Evolutionary conservation across 2,888 invertebrate species (phyloP).

Genomic region (Acutogordius australiensis): DNA sequence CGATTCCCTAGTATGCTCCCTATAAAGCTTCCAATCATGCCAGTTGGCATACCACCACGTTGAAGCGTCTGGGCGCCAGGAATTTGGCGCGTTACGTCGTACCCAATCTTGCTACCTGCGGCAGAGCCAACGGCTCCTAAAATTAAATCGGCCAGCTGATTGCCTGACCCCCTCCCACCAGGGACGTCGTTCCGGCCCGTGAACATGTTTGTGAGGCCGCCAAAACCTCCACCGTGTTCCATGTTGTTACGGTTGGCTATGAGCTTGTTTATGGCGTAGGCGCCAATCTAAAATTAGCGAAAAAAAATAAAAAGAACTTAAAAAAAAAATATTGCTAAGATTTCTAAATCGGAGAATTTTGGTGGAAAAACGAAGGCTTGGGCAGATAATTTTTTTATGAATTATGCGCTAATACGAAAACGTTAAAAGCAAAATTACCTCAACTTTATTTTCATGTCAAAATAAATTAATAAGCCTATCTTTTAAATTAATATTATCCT

Average conservation of each 20-base stretch:
- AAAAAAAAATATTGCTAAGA: no score
- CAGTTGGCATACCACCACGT: neutral
- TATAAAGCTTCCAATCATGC: neutral
- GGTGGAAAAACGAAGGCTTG: no score
- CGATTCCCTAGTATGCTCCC: neutral
- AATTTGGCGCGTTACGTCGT: neutral
- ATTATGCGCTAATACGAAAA: no score
- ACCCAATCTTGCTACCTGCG: neutral
- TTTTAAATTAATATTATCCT: no score
- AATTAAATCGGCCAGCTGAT: neutral
- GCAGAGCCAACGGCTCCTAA: slow-evolving; percentile 2
- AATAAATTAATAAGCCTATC: no score
- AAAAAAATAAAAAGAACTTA: no score
- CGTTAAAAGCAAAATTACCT: no score
- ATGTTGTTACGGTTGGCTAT: neutral
- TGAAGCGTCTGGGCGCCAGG: neutral
- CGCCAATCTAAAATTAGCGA: slow-evolving; percentile 3
- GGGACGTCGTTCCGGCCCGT: neutral
- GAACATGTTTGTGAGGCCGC: neutral
- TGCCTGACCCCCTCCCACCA: neutral
- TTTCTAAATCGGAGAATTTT: no score
- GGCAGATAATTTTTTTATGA: no score
- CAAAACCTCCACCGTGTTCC: neutral
- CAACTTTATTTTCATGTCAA: no score
- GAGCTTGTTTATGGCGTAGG: neutral